These are phyloP conservation scores for Ascaphus truei DNA, from an alignment of 2,113 vertebrate genomes.

Conservation along the genomic window DNA sequence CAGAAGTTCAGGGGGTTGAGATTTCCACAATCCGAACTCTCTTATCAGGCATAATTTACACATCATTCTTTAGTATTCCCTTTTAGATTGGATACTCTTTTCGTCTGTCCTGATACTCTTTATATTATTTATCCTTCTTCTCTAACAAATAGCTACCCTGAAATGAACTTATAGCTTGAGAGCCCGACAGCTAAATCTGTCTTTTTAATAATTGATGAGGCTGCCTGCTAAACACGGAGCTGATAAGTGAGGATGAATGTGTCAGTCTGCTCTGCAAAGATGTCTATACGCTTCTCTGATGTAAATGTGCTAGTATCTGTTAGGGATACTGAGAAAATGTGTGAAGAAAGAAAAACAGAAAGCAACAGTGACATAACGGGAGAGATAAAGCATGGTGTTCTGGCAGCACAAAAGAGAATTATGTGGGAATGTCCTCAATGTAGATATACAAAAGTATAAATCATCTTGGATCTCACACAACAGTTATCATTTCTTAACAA, in stretches of 20 bases:
- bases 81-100: too few relatives aligned
- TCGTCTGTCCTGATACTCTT: too few relatives aligned
- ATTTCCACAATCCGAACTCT: too few relatives aligned
- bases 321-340: background rate
- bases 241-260: constrained; percentile 30
- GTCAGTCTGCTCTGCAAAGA: constrained; percentile 11
- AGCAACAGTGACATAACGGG: background rate
- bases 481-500: too few relatives aligned
- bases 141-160: background rate
- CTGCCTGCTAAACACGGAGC: constrained; percentile 25
- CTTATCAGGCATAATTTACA: too few relatives aligned
- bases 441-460: too few relatives aligned
- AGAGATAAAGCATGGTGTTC: background rate
- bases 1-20: too few relatives aligned
- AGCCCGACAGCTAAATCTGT: constrained; percentile 9
- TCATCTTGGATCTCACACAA: too few relatives aligned
- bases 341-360: background rate
- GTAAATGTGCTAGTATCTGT: background rate
- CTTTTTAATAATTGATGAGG: constrained; percentile 42
- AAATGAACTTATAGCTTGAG: background rate
- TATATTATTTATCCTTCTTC: too few relatives aligned
- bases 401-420: background rate
- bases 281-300: background rate
- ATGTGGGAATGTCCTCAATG: too few relatives aligned
- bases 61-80: too few relatives aligned